Percentiles rank a stretch among this genome's conserved stretches.
Evolutionary conservation across 1,140 invertebrate species (phyloP).

Genomic region (Drosophila nigromelanica): DNA sequence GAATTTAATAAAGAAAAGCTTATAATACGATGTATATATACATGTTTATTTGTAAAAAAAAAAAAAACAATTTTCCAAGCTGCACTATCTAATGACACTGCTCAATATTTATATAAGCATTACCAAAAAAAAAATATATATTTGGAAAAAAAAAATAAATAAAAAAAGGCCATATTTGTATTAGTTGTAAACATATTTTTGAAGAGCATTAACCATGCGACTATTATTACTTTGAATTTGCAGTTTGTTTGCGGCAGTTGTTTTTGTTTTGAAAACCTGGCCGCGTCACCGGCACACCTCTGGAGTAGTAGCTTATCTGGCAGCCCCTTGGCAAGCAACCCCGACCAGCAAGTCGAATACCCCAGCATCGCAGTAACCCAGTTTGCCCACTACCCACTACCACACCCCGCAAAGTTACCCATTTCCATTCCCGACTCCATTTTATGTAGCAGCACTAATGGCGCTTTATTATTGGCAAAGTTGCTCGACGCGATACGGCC

Average conservation of each 20-base stretch:
- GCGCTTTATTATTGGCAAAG: slow-evolving; percentile 80
- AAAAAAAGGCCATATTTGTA: no score
- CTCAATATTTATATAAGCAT: no score
- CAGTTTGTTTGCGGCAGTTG: slow-evolving; percentile 11
- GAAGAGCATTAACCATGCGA: slow-evolving; percentile 16
- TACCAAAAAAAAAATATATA: no score
- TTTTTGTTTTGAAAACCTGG: slow-evolving; percentile 19
- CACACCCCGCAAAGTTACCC: slow-evolving; percentile 11
- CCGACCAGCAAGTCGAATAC: not conserved
- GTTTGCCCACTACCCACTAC: not conserved
- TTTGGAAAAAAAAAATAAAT: no score
- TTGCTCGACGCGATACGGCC: slow-evolving; percentile 49
- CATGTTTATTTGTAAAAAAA: no score
- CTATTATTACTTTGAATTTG: slow-evolving; percentile 10
- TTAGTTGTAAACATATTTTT: not conserved
- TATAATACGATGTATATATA: no score
- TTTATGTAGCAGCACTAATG: slow-evolving; percentile 82
- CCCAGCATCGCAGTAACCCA: not conserved
- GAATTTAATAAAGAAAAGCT: no score
- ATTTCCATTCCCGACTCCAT: slow-evolving; percentile 30
- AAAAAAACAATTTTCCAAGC: no score
- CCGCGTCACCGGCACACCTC: slow-evolving; percentile 20
- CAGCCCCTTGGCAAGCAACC: not conserved
- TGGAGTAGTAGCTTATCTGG: slow-evolving; percentile 14
- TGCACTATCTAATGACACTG: no score